Evolutionary conservation across 1,140 invertebrate species (phyloP), one percentile per base, ranked within the genome.

Genomic region (Ceratina calcarata): DNA sequence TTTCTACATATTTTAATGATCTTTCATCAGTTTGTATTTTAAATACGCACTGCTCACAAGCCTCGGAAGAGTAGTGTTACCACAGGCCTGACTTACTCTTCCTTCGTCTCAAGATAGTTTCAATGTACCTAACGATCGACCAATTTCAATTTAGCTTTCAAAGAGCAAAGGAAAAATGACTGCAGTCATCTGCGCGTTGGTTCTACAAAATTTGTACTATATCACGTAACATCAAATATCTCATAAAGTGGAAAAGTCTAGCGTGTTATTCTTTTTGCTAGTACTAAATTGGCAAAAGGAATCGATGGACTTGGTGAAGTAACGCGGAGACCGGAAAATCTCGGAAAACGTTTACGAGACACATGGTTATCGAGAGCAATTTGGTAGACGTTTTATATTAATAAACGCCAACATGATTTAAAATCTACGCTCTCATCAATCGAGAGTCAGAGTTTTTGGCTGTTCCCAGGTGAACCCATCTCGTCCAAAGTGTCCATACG

Each of bases 401-500:
- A 81, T 62, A 86, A 90, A 88, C 83, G 80, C 72, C 79, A 68
- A 90, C 79, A 24, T 64, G 69, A 75, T 79, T 87, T 88, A 87
- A 66, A 73, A 67, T 71, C 51, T 80, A 89, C 58, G 77, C 84
- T 87, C 90, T 93, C 94, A 94, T 95, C 94, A 95, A 94, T 95
- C 95, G 87, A 97, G 93, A 78, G 94, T 94, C 55, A 99, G 93
- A 75, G 95, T 93, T 93, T 99, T 99, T 80, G 98, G 97, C 90
- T 96, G 94, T 94, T 99, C 99, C 99, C 99, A 99, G 79, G 97
- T 95, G 93, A 99, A 99, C 74, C 97, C 97, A 70, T 97, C 95
- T 65, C 98, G 96, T 64, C 99, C 99, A 94, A 99, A 99, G 93
- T 99, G 99, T 58, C 99, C 99, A 91, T 99, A 99, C 53, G 97